Evolutionary conservation across 2,797 vertebrate genomes (phyloP).

Genomic region (Amphiprion clarkii): DNA sequence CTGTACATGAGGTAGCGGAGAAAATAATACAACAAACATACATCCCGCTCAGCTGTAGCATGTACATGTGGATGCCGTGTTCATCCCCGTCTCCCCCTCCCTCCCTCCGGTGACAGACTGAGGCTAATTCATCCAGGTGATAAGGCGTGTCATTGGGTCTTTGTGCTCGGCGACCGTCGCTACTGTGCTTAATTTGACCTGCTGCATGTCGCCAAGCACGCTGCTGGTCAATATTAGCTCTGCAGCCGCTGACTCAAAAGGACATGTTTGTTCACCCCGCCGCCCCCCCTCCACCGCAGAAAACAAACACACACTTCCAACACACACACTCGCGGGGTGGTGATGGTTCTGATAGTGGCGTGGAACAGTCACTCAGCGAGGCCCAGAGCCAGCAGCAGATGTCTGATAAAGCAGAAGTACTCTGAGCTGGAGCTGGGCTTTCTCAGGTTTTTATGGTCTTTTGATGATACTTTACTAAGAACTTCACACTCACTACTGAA

Average conservation of each 20-base stretch:
- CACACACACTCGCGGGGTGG: slow-evolving; percentile 20
- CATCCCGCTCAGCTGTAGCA: background rate
- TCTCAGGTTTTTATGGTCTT: background rate
- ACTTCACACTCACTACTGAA: background rate
- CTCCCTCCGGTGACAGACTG: slow-evolving; percentile 60
- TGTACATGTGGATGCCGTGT: background rate
- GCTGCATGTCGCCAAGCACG: slow-evolving; percentile 61
- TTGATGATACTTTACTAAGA: background rate
- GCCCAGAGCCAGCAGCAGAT: slow-evolving; percentile 42
- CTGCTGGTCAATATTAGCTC: slow-evolving; percentile 85
- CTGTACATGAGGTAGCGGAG: background rate
- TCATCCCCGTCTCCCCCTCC: background rate
- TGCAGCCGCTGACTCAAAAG: slow-evolving; percentile 73
- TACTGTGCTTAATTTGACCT: slow-evolving; percentile 78
- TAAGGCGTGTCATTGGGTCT: slow-evolving; percentile 80
- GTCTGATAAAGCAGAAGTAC: slow-evolving; percentile 47
- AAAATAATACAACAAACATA: background rate
- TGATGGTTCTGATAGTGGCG: slow-evolving; percentile 52
- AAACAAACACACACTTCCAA: slow-evolving; percentile 55
- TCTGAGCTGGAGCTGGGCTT: slow-evolving; percentile 7
- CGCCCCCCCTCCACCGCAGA: slow-evolving; percentile 10
- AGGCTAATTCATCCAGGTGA: slow-evolving; percentile 80
- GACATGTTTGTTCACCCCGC: slow-evolving; percentile 69
- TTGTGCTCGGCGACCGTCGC: slow-evolving; percentile 70
- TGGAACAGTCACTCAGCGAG: slow-evolving; percentile 53